These are phyloP conservation scores for Malurus alboscapulatus DNA, from an alignment of 2,113 vertebrate species.

Conservation along the genomic window DNA sequence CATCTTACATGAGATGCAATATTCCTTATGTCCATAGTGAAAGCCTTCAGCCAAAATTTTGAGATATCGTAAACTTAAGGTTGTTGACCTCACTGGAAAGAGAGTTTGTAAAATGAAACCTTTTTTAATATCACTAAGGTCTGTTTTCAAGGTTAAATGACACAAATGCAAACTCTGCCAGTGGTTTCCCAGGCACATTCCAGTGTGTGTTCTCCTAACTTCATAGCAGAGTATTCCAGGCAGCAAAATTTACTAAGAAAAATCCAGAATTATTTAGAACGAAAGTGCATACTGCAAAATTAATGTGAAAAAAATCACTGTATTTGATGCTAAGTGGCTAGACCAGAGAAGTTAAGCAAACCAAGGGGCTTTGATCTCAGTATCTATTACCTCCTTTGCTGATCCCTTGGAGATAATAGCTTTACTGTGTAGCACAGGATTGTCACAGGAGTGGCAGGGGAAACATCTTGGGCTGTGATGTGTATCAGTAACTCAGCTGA, in stretches of 20 bases:
- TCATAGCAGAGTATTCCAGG: not conserved
- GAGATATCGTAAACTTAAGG: not conserved
- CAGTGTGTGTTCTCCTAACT: not conserved
- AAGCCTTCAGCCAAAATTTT: not conserved
- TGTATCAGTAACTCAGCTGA: not conserved
- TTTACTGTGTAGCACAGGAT: not conserved
- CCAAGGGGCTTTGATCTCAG: not conserved
- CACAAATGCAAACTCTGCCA: not conserved
- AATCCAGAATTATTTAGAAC: not conserved
- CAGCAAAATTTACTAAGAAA: not conserved
- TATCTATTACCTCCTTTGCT: not conserved
- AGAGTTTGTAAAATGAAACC: not conserved
- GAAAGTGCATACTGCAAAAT: not conserved
- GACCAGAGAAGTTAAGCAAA: not conserved
- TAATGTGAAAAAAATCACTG: not conserved
- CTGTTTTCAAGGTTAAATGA: not conserved
- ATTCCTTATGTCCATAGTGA: not conserved
- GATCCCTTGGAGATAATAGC: not conserved
- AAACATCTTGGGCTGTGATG: not conserved
- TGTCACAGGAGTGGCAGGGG: not conserved
- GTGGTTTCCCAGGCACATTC: not conserved
- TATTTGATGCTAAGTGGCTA: not conserved
- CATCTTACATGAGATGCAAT: rapidly evolving
- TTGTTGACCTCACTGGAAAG: not conserved
- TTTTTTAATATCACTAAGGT: not conserved